Conservation (phyloP, 2,113 vertebrate species). For the Probosciger aterrimus region DNA sequence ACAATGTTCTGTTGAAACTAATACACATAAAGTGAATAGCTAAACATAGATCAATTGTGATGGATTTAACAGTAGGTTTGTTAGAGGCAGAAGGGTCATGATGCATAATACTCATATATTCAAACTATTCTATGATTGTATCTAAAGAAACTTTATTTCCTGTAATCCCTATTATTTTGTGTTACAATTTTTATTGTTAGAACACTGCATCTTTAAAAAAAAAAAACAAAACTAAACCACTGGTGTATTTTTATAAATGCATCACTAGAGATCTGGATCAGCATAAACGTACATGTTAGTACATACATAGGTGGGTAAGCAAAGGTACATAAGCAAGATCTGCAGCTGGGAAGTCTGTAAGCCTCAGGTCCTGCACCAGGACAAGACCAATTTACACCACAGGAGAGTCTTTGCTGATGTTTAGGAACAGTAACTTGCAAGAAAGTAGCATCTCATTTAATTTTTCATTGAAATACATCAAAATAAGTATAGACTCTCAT, state of each 20-base stretch:
- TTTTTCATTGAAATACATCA: not conserved
- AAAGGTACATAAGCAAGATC: not conserved
- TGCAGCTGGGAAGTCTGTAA: not conserved
- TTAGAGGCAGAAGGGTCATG: slow-evolving; percentile 47
- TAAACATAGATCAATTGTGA: slow-evolving; percentile 68
- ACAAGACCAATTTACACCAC: not conserved
- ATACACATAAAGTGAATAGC: too few species aligned
- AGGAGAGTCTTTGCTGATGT: not conserved
- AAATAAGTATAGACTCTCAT: not conserved
- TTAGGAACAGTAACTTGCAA: not conserved
- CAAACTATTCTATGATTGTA: too few species aligned
- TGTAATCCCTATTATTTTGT: slow-evolving; percentile 3
- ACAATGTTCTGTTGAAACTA: slow-evolving; percentile 73
- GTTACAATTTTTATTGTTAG: not conserved
- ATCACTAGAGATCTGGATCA: not conserved
- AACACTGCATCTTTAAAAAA: not conserved
- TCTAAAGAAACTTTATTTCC: slow-evolving; percentile 40
- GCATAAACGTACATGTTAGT: not conserved
- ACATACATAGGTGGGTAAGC: too few species aligned
- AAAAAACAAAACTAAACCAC: not conserved
- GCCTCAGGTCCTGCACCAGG: not conserved
- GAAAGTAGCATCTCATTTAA: not conserved
- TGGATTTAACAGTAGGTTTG: slow-evolving; percentile 58
- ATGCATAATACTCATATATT: not conserved
- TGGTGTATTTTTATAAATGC: not conserved